Evolutionary conservation across 2,113 vertebrate genomes (phyloP).

Genomic region (Serinus canaria): DNA sequence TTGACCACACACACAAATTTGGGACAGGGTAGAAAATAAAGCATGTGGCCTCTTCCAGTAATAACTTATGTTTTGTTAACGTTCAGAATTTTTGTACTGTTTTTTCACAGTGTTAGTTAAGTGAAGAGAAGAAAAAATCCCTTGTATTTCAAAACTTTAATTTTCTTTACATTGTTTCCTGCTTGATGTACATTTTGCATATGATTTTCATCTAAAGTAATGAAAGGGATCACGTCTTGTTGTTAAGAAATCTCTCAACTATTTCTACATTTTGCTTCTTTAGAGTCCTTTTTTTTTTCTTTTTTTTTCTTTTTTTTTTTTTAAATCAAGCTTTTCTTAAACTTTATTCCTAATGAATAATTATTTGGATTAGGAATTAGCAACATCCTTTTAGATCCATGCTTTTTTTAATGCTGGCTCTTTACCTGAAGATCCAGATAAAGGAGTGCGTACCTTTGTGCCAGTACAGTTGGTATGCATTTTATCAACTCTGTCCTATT

Average conservation of each 20-base stretch:
- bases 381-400: not conserved
- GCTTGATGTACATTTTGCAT: not conserved
- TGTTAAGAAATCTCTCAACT: not conserved
- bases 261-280: not conserved
- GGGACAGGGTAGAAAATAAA: not conserved
- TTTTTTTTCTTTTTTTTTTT: not conserved
- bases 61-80: not conserved
- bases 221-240: not conserved
- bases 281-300: not conserved
- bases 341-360: not conserved
- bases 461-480: accelerated
- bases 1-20: not conserved
- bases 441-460: not conserved
- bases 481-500: not conserved
- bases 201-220: not conserved
- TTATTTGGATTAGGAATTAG: not conserved
- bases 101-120: not conserved
- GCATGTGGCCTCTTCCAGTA: not conserved
- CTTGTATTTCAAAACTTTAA: not conserved
- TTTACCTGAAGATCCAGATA: not conserved
- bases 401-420: not conserved
- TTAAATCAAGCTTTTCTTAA: not conserved
- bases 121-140: not conserved
- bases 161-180: not conserved
- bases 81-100: not conserved